Percentiles rank a stretch among this genome's conserved stretches.
phyloP scores from a whole-genome alignment of 2,888 invertebrate species.

The Nemotelus nigrinus region DNA sequence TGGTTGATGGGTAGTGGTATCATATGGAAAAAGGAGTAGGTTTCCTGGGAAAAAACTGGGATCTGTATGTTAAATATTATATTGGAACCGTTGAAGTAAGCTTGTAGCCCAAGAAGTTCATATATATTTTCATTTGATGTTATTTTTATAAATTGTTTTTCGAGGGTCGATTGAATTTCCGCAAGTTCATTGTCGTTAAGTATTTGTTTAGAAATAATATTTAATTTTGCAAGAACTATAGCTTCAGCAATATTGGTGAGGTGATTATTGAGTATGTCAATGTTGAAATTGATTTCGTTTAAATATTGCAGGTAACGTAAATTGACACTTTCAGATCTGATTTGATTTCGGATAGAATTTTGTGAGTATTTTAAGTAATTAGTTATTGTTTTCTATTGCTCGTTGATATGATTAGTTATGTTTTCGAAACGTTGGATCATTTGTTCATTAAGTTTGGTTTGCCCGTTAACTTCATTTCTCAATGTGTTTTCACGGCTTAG shows the following conservation, averaged over 20 bases:
- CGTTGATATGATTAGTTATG: slow-evolving; percentile 37
- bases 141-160: slow-evolving; percentile 26
- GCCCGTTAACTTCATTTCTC: slow-evolving; percentile 11
- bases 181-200: slow-evolving; percentile 33
- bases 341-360: neutral
- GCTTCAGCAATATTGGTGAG: slow-evolving; percentile 33
- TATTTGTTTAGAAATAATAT: slow-evolving; percentile 45
- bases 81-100: slow-evolving; percentile 15
- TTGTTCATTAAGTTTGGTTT: slow-evolving; percentile 24
- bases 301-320: slow-evolving; percentile 24
- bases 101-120: slow-evolving; percentile 23
- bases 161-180: neutral
- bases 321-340: neutral
- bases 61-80: slow-evolving; percentile 40
- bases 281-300: slow-evolving; percentile 35
- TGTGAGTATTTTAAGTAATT: neutral
- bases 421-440: slow-evolving; percentile 41
- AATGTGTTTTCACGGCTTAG: neutral
- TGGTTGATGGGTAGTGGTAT: slow-evolving; percentile 15
- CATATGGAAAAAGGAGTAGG: slow-evolving; percentile 30
- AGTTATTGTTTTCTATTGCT: slow-evolving; percentile 18
- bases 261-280: slow-evolving; percentile 36
- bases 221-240: slow-evolving; percentile 41
- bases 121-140: slow-evolving; percentile 37
- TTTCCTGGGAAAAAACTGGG: neutral